phyloP scores from a whole-genome alignment of 2,888 invertebrate genomes.

The Ellobium chinense region DNA sequence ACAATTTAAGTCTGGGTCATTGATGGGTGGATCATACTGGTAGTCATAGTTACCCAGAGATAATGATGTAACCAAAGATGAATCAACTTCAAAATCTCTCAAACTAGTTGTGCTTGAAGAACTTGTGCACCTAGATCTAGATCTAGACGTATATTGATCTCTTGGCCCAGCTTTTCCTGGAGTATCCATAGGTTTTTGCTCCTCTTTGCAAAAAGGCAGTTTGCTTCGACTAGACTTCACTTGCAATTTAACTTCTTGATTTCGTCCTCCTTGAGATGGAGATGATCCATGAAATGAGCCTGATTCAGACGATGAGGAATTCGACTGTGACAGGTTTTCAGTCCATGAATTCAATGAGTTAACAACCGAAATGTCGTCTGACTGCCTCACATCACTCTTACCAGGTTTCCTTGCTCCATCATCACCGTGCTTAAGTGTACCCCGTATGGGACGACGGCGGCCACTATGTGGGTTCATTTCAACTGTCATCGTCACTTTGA shows the following conservation, averaged over 20 bases:
- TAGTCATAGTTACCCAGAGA: not conserved
- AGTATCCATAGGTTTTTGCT: too few species aligned
- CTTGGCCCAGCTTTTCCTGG: too few species aligned
- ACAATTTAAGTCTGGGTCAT: not conserved
- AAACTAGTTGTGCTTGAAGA: too few species aligned
- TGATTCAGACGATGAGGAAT: slow-evolving; percentile 23
- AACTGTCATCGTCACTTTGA: slow-evolving; percentile 27
- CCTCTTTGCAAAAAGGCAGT: too few species aligned
- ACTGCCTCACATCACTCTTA: too few species aligned
- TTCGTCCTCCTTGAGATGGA: not conserved
- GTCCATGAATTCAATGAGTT: slow-evolving; percentile 40
- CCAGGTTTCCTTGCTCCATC: not conserved
- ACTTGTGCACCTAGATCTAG: too few species aligned
- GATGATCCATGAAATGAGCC: not conserved
- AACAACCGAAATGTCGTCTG: too few species aligned
- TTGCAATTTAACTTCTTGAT: not conserved
- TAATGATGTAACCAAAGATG: not conserved
- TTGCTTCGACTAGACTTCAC: too few species aligned
- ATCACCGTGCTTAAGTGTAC: not conserved
- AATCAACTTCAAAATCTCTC: too few species aligned
- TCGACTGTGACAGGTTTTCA: not conserved
- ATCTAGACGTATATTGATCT: too few species aligned
- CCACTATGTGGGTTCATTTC: slow-evolving; percentile 24
- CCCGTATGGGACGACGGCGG: not conserved
- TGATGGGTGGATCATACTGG: not conserved